Base-by-base conservation (phyloP, 2,888 invertebrate genomes). In the Torymus aiolomorphi region DNA sequence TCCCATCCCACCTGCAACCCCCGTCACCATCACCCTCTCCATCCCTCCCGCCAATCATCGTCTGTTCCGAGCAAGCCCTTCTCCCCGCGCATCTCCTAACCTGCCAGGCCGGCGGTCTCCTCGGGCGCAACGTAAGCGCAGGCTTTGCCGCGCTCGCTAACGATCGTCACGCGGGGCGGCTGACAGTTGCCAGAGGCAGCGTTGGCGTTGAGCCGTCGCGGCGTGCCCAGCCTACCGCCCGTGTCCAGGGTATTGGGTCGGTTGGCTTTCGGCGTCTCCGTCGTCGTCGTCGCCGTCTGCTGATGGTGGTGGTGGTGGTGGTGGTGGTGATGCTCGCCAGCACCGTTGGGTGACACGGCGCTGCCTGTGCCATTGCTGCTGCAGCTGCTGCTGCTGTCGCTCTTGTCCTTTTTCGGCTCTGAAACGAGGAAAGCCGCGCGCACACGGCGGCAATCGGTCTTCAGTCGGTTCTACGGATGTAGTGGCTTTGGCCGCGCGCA, bases 341-440 rank as follows among this genome's bases (percentile, higher is more conserved):
- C 11, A 12, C 54, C 18, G 18, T 8, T 24, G 51, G 51, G 52
- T 85, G 85, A 82, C 92, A 42, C 42, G 42, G 42, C 94, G 87
- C 92, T 92, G 87, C 91, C 91, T 87, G 93, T 92, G 90, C 93
- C 94, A 91, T 93, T 93, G 61, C 52, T 85, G 91, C 88, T 42
- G 49, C 49, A 24, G 92, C 88, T 24, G 12, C 62, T 73, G 49
- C 61, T 61, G 62, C 87, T 88, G 87, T 96, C 96, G 94, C 95
- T 95, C 94, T 96, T 96, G 93, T 96, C 96, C 94, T 96, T 96
- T 94, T 96, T 96, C 94, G 96, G 95, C 94, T 96, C 96, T 96
- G 94, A 54, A 94, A 94, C 57, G 10, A 81, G 67, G 67, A 72
- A 81, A 65, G 72, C 69, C 70, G 18, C 69, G 62, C 42, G n/a